Percentiles rank a stretch among this genome's conserved stretches.
Evolutionary conservation across 2,113 vertebrate species (phyloP).

Genomic region (Amblyornis subalaris): DNA sequence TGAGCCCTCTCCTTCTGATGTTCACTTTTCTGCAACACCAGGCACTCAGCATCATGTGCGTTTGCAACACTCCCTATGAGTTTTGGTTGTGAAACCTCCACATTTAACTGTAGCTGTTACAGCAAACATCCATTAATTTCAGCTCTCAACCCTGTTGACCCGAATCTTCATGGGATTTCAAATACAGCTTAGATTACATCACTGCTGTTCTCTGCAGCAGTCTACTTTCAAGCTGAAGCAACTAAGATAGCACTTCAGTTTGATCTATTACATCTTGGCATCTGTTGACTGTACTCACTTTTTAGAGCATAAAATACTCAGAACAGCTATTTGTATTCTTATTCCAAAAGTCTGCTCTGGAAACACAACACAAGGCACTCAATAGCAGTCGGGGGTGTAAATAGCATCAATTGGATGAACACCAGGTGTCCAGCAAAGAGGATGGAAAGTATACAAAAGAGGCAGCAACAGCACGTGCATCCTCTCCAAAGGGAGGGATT

Average conservation of each 20-base stretch:
- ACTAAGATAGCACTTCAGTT: not conserved
- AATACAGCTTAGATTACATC: not conserved
- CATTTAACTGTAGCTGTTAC: not conserved
- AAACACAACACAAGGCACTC: not conserved
- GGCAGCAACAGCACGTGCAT: not conserved
- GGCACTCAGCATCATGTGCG: fast-evolving
- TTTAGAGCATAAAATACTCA: not conserved
- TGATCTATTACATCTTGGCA: constrained; percentile 18
- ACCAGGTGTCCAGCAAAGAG: not conserved
- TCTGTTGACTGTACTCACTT: not conserved
- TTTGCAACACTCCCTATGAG: not conserved
- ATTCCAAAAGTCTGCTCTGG: not conserved
- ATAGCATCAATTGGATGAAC: not conserved
- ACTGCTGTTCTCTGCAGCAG: not conserved
- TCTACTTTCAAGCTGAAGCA: not conserved
- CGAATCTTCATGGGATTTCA: not conserved
- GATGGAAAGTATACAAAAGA: not conserved
- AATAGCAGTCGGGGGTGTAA: not conserved
- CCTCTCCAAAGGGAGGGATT: not conserved
- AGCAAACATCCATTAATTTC: not conserved
- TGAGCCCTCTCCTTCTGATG: not conserved
- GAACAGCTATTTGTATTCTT: not conserved
- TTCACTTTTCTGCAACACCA: not conserved
- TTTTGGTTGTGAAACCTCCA: not conserved
- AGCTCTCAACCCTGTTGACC: not conserved